Conservation (phyloP, 1,140 invertebrate genomes). For the Halesus radiatus region DNA sequence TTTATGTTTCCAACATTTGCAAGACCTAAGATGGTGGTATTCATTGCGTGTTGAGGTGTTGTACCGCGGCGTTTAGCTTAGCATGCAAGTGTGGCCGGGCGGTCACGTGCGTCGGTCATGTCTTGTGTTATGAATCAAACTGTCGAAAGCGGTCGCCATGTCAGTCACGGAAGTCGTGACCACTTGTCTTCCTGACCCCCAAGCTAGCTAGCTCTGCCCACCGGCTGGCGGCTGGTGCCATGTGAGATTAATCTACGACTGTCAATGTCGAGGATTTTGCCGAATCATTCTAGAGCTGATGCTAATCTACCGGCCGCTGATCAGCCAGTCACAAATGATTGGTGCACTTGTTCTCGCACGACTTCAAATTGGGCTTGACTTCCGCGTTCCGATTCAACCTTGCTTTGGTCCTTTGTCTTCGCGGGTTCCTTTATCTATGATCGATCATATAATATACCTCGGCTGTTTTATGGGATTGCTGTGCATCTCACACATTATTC, state of each 20-base stretch:
- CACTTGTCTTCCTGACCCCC: constrained; percentile 26
- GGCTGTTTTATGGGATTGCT: neutral
- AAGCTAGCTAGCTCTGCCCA: neutral
- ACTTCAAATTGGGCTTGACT: neutral
- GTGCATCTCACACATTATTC: neutral
- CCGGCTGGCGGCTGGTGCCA: neutral
- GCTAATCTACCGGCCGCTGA: neutral
- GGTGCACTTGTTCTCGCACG: neutral
- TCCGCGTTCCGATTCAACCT: constrained; percentile 23
- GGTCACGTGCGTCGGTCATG: neutral
- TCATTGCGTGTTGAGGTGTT: too few species aligned
- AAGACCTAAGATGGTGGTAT: too few species aligned
- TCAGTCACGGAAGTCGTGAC: constrained; percentile 29
- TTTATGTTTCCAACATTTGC: too few species aligned
- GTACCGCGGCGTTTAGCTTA: too few species aligned
- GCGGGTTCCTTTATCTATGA: too few species aligned
- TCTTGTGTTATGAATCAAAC: constrained; percentile 14
- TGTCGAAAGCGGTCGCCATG: constrained; percentile 11
- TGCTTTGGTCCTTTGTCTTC: neutral
- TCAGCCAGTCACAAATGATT: neutral
- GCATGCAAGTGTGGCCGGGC: neutral
- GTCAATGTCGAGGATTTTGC: constrained; percentile 34
- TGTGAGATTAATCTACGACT: constrained; percentile 33
- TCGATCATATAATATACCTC: too few species aligned
- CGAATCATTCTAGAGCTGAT: constrained; percentile 6